Percentiles rank a stretch among this genome's conserved stretches.
Evolutionary conservation across 2,888 invertebrate species (phyloP).

Genomic region (Drosophila aldrichi): DNA sequence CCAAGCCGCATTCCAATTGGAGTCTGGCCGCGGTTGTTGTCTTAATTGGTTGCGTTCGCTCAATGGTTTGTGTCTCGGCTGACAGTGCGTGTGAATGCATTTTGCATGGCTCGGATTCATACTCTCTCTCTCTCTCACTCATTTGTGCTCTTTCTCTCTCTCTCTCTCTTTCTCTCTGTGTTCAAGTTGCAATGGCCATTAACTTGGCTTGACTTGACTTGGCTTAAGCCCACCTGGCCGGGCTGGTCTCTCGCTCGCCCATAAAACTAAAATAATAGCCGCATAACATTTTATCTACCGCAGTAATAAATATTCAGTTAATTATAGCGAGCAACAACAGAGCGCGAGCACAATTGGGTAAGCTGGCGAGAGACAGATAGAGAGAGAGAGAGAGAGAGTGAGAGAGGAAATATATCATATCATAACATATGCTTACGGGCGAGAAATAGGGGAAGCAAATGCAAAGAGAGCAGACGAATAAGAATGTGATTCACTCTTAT

Average conservation of each 20-base stretch:
- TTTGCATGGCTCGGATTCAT: conserved; percentile 57
- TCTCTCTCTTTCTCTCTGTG: not conserved
- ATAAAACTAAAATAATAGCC: conserved; percentile 80
- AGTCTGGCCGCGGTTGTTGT: conserved; percentile 24
- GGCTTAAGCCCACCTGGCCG: conserved; percentile 66
- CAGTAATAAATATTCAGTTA: conserved; percentile 79
- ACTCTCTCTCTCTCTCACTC: not conserved
- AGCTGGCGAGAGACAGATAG: not conserved
- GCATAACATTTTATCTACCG: conserved; percentile 82
- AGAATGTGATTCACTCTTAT: not conserved
- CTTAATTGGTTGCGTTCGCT: conserved; percentile 69
- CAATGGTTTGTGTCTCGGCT: conserved; percentile 60
- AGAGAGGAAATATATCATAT: not conserved
- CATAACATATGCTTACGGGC: conserved; percentile 1
- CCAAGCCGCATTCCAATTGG: conserved; percentile 26
- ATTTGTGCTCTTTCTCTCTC: not conserved
- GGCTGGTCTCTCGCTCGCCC: conserved; percentile 61
- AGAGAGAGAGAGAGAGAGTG: too few relatives aligned
- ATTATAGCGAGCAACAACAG: conserved; percentile 60
- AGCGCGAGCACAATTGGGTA: not conserved
- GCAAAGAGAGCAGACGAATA: not conserved
- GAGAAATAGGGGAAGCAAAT: not conserved
- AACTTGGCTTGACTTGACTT: conserved; percentile 38
- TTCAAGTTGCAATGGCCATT: conserved; percentile 25
- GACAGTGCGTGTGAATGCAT: conserved; percentile 46